These are phyloP conservation scores for Cyrtorhinus lividipennis DNA, from an alignment of 1,140 invertebrate genomes.

Conservation along the genomic window DNA sequence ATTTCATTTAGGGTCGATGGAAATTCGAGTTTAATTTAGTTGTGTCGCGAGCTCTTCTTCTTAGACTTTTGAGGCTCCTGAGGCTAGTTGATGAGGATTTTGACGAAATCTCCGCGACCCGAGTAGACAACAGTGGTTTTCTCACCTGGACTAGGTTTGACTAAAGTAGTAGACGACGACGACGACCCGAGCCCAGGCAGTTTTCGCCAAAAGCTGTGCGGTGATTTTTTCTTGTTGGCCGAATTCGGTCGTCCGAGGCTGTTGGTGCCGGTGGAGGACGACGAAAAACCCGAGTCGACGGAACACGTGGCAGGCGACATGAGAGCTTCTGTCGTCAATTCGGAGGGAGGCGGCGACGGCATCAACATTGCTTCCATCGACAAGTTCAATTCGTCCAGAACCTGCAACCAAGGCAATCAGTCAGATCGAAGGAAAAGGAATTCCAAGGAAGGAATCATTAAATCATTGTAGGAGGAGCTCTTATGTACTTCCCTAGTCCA, in stretches of 20 bases:
- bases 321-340: constrained; percentile 43
- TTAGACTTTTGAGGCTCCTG: not conserved
- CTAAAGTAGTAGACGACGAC: constrained; percentile 7
- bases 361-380: constrained; percentile 78
- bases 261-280: constrained; percentile 61
- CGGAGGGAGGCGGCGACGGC: constrained; percentile 33
- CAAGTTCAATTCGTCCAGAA: constrained; percentile 69
- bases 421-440: not conserved
- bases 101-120: constrained; percentile 6
- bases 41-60: not conserved
- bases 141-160: constrained; percentile 14
- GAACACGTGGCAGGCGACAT: constrained; percentile 52
- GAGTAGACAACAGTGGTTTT: constrained; percentile 10
- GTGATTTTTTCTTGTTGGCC: constrained; percentile 20
- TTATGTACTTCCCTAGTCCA: too few species aligned
- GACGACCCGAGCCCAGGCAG: constrained; percentile 48
- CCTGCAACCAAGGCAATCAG: constrained; percentile 31
- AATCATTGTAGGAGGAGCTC: not conserved
- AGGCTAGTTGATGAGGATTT: constrained; percentile 11
- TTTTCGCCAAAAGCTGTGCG: constrained; percentile 45
- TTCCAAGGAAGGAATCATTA: not conserved
- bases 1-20: too few species aligned
- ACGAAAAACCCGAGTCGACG: constrained; percentile 64
- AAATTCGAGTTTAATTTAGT: not conserved
- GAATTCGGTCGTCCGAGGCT: constrained; percentile 27